A percentile compares a stretch with the other conserved stretches of the same genome.
These are phyloP conservation scores for zebrafish (Danio rerio) DNA, from an alignment of 2,113 vertebrate genomes.

Conservation along the genomic window GRCz12tu NC_133178.1:35508501-35509000, in stretches of 20 bases:
- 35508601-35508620: no score
- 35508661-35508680: conserved; percentile 93
- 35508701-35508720: conserved; percentile 90
- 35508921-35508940: background rate
- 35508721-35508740: conserved; percentile 94
- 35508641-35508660: conserved; percentile 91
- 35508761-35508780: conserved; percentile 94
- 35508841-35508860: background rate
- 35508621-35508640: conserved; percentile 76
- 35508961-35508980: conserved; percentile 31
- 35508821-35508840: conserved; percentile 40
- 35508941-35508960: background rate
- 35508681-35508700: conserved; percentile 91
- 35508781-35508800: conserved; percentile 91
- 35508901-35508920: background rate
- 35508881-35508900: background rate
- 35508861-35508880: background rate
- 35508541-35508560: no score
- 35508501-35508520: no score
- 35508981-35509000: no score
- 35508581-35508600: no score
- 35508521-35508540: no score
- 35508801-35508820: conserved; percentile 89
- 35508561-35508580: no score
- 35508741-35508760: conserved; percentile 89